These are phyloP conservation scores for Coleophora deauratella DNA, from an alignment of 2,888 invertebrate genomes.

Conservation along the genomic window DNA sequence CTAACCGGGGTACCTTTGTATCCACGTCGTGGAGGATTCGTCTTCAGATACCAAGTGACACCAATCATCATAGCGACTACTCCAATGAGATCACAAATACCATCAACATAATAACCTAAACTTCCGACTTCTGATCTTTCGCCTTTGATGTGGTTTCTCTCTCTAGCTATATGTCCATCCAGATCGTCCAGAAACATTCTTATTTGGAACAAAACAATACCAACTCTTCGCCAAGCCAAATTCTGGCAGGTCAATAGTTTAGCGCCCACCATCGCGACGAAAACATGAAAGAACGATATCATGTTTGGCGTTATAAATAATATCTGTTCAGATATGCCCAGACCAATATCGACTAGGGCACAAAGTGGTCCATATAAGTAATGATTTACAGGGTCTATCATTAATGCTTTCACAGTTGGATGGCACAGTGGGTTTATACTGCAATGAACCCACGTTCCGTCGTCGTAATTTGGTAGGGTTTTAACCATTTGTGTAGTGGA, in stretches of 20 bases:
- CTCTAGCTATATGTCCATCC: constrained; percentile 90
- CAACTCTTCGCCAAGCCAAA: constrained; percentile 80
- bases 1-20: constrained; percentile 78
- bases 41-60: constrained; percentile 78
- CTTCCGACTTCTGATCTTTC: constrained; percentile 88
- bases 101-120: constrained; percentile 87
- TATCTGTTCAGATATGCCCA: constrained; percentile 76
- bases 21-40: constrained; percentile 82
- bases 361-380: constrained; percentile 88
- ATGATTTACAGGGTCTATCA: constrained; percentile 88
- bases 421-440: constrained; percentile 83
- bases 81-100: constrained; percentile 85
- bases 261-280: constrained; percentile 82
- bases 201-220: constrained; percentile 84
- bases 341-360: constrained; percentile 79
- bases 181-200: constrained; percentile 89
- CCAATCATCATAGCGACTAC: constrained; percentile 82
- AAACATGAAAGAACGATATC: constrained; percentile 86
- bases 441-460: constrained; percentile 78
- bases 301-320: constrained; percentile 85
- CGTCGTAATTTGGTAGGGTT: constrained; percentile 52
- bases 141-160: constrained; percentile 81
- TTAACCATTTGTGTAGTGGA: constrained; percentile 34
- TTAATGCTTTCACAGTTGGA: constrained; percentile 87
- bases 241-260: constrained; percentile 83